Evolutionary conservation across 2,888 invertebrate species (phyloP), one percentile per base, ranked within the genome.

Genomic region (Watsonalla cultraria): DNA sequence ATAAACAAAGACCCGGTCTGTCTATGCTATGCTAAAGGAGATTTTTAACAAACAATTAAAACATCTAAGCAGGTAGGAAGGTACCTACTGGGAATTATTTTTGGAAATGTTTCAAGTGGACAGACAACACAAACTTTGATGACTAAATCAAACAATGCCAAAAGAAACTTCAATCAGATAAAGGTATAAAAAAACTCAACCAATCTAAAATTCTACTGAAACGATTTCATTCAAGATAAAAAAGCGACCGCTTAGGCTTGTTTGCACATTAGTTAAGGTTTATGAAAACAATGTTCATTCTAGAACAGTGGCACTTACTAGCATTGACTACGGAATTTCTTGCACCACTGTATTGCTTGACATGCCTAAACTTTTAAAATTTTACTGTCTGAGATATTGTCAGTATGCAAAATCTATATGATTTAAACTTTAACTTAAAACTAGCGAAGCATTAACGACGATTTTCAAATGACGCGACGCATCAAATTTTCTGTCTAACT

Each of bases 11-110:
- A 51, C 46, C 42, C 11, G 45, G 46, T 49, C 24, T 1, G 53
- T 53, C 45, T 46, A 35, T 8, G 49, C 56, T 57, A 5, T 2
- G 51, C 56, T 55, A 54, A 56, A 56, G 55, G 52, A 50, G 53
- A 51, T 47, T 59, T 57, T 56, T 58, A 57, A 59, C 54, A 57
- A 61, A 65, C 57, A 54, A 58, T 54, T 53, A 60, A 57, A 57
- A 24, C 24, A 45, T 33, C 34, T 45, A 56, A 51, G 54, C 57
- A 56, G 52, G 24, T 24, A 24, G 24, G 24, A 24, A 24, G 24
- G 24, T 24, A 24, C 54, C 55, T 52, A 55, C 60, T 65, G 58
- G 53, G 60, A 60, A 56, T 58, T 60, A 51, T 55, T 49, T 56
- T 64, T 66, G 68, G 68, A 66, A 62, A 56, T 9, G 9, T 35